These are phyloP conservation scores for Euplagia quadripunctaria DNA, from an alignment of 2,888 invertebrate species.

Conservation along the genomic window DNA sequence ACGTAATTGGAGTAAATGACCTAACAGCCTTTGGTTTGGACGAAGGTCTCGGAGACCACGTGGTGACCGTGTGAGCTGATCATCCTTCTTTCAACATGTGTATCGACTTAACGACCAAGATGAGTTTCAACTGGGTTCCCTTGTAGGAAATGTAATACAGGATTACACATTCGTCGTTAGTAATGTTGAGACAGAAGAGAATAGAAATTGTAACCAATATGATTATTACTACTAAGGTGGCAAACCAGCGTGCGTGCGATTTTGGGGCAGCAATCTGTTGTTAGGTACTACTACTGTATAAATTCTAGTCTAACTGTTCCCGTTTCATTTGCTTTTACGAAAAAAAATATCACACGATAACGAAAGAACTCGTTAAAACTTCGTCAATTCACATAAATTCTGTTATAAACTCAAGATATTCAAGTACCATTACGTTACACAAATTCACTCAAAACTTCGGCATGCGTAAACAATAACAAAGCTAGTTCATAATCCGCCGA, in stretches of 20 bases:
- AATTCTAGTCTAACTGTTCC: neutral
- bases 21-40: slow-evolving; percentile 76
- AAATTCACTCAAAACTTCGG: slow-evolving; percentile 53
- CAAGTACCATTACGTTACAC: slow-evolving; percentile 30
- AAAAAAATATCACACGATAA: neutral
- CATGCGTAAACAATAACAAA: slow-evolving; percentile 64
- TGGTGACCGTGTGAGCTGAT: slow-evolving; percentile 60
- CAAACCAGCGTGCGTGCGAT: neutral
- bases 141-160: neutral
- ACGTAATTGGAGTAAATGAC: slow-evolving; percentile 87
- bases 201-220: too few relatives aligned
- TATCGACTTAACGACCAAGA: neutral
- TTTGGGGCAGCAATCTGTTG: neutral
- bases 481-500: slow-evolving; percentile 38
- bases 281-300: neutral
- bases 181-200: neutral
- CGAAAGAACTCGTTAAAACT: slow-evolving; percentile 12
- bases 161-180: neutral
- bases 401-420: slow-evolving; percentile 30
- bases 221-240: neutral
- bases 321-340: neutral
- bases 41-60: slow-evolving; percentile 78
- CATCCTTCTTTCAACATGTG: slow-evolving; percentile 8
- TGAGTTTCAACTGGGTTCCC: neutral
- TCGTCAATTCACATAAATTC: neutral